Base-by-base conservation (phyloP, 2,797 vertebrate genomes). In the Pangasius macronema region DNA sequence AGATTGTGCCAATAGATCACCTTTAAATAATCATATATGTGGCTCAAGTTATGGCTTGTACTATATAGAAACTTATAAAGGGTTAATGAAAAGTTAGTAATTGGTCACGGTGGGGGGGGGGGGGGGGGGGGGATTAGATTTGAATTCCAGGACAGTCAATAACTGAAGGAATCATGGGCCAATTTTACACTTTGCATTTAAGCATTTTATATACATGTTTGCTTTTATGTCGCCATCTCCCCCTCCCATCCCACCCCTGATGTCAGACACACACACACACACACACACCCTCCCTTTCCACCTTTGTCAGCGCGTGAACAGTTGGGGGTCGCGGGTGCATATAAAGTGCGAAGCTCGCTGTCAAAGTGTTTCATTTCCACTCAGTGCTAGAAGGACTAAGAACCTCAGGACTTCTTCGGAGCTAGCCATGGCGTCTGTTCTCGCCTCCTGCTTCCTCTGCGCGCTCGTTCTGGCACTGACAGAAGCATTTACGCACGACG, bases 201-300 rank as follows among this genome's bases (percentile, higher is more conserved):
- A 95, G 94, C 92, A 95, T 94, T 95, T 94, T 94, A 94, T 91
- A 91, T 90, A 91, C 84, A 96, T 94, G 94, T 94, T 95, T 95
- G 59, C 39, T 59, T 61, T 81, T 49, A 49, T 67, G 61, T 67
- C 27, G 27, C 81, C 55, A 55, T 33, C 24, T 75, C 93, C 92
- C 94, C 2, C 95, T 93, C 91, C 92, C 18, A 22, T 22, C 20
- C 95, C 93, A 93, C 93, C 5, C 95, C 94, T 94, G 91, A 93
- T 92, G 89, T 51, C 49, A 53, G 6, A 55, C 55, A 81, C 73
- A 49, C 51, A 33, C 75, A 30, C 6, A 39, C 55, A 81, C 77
- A 61, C 79, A 61, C 33, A 61, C 36, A 5, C 39, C 6, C 80
- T 49, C 59, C 80, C 22, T 82, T 80, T 82, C 30, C 80, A 82